These are phyloP conservation scores for Nomada ruficornis DNA, from an alignment of 2,888 invertebrate species.

Conservation along the genomic window DNA sequence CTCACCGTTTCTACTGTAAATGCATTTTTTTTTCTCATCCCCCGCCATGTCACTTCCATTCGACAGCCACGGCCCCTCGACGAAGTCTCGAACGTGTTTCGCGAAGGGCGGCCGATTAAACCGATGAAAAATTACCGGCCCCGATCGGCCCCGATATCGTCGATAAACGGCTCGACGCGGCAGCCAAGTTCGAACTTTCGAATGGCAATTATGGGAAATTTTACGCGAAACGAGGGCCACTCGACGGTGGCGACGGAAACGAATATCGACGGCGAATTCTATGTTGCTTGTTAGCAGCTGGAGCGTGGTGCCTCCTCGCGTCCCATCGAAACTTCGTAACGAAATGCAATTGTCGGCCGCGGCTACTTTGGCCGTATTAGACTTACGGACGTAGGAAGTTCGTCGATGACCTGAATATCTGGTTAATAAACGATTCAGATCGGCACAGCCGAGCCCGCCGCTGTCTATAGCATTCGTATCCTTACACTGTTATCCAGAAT, in stretches of 20 bases:
- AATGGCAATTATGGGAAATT: slow-evolving; percentile 13
- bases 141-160: background rate
- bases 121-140: slow-evolving; percentile 32
- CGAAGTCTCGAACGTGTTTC: slow-evolving; percentile 9
- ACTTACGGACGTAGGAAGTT: background rate
- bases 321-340: slow-evolving; percentile 12
- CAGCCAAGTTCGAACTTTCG: background rate
- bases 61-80: background rate
- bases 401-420: too few species aligned
- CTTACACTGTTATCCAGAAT: too few species aligned
- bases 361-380: background rate
- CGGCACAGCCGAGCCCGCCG: too few species aligned
- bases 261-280: slow-evolving; percentile 6
- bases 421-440: too few species aligned
- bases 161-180: background rate
- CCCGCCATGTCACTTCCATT: background rate
- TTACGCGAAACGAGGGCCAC: background rate
- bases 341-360: slow-evolving; percentile 7
- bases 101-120: background rate
- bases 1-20: background rate
- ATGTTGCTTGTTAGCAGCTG: background rate
- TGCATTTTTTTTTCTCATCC: background rate
- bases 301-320: background rate
- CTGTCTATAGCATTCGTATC: too few species aligned
- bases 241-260: background rate